Evolutionary conservation across 1,140 invertebrate genomes (phyloP).

Genomic region (Brachionus paranguensis): DNA sequence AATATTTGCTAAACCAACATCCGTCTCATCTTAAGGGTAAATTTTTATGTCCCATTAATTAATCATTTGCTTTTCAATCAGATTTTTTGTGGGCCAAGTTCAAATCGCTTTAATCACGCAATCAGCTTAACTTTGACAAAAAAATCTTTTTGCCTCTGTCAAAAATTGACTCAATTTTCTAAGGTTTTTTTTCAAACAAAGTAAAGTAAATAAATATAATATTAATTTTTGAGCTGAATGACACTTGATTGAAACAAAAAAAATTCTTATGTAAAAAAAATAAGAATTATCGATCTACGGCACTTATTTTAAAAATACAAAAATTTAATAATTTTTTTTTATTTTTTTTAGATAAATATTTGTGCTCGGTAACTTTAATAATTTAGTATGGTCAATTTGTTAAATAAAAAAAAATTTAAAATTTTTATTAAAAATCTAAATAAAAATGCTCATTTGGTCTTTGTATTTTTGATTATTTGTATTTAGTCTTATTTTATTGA

Average conservation of each 20-base stretch:
- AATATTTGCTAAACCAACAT: constrained; percentile 23
- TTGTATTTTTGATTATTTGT: neutral
- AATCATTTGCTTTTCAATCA: neutral
- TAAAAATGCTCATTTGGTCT: neutral
- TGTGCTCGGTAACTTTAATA: neutral
- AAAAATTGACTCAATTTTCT: neutral
- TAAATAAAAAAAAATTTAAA: neutral
- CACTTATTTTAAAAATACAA: neutral
- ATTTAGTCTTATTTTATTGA: neutral
- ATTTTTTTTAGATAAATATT: neutral
- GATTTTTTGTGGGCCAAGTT: neutral
- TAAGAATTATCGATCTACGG: neutral
- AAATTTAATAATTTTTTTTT: neutral
- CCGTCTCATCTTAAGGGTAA: constrained; percentile 10
- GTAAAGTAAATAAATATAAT: neutral
- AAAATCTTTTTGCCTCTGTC: neutral
- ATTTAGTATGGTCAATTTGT: neutral
- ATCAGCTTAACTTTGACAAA: neutral
- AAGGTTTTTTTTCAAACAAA: neutral
- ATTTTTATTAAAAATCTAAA: neutral
- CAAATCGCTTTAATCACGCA: neutral
- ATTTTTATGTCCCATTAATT: neutral
- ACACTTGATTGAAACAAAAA: neutral
- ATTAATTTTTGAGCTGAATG: too few relatives aligned
- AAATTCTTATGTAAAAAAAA: too few relatives aligned